A percentile compares a stretch with the other conserved stretches of the same genome.
phyloP scores from a whole-genome alignment of 2,113 vertebrate genomes.

The Passer montanus region DNA sequence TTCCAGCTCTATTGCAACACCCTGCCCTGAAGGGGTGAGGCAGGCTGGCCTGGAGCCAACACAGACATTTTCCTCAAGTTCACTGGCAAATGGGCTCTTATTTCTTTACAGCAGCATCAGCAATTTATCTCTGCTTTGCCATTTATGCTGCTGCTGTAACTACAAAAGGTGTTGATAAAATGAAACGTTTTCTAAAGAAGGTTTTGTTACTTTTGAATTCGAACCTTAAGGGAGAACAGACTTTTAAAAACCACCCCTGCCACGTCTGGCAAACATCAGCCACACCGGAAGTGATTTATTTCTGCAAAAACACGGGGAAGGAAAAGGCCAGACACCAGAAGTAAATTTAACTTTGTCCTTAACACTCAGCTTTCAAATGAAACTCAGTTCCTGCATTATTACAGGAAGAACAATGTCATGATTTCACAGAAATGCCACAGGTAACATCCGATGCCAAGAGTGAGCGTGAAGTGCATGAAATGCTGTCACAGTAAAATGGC shows the following conservation, averaged over 20 bases:
- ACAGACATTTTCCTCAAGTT: neutral
- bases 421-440: neutral
- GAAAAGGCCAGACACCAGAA: neutral
- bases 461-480: neutral
- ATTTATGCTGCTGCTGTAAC: neutral
- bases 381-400: neutral
- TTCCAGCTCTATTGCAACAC: neutral
- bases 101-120: neutral
- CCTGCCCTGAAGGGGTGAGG: neutral
- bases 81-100: neutral
- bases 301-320: neutral
- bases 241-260: neutral
- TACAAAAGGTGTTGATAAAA: neutral
- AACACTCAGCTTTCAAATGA: neutral
- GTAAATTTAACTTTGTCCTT: neutral
- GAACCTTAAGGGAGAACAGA: neutral
- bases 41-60: neutral
- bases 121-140: neutral
- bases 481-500: constrained; percentile 18
- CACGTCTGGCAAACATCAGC: neutral
- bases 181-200: rapidly evolving
- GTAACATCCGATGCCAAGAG: neutral
- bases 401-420: neutral
- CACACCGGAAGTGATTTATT: neutral
- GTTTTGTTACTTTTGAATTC: neutral